Base-by-base conservation (phyloP, 2,797 vertebrate species). In the Coranthus polyacanthus region DNA sequence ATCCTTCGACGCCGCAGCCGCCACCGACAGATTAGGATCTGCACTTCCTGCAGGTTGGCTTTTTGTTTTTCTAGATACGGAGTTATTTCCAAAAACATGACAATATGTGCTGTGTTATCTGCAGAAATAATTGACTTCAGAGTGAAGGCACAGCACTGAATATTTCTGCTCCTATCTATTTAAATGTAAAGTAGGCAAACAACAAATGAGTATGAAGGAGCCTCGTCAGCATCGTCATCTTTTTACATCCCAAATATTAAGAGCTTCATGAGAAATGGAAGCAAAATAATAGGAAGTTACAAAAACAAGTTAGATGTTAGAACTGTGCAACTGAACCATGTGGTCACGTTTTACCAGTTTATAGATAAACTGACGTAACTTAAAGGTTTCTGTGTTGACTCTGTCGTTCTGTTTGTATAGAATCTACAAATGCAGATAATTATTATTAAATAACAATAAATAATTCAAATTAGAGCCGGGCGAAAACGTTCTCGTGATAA, bases 11-110 rank as follows among this genome's bases (percentile, higher is more conserved):
- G 15, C 52, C 32, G 54, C 20, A 42, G 15, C 52, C 32, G 54
- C 20, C 38, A 63, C 17, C 46, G 29, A 26, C 15, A 68, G 75
- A 79, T 82, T 73, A 79, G 2, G 43, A 82, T 79, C 72, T 72
- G 53, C 51, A 6, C 46, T 11, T 68, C 36, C 68, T 51, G 75
- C 72, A 72, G 55, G 42, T 68, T 68, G 61, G 17, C 12, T 15
- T 36, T 38, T 12, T 13, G 24, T 41, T 53, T 64, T 68, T 47
- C 43, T n/a, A 39, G 8, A 24, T 17, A 16, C 6, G 53, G 55
- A 54, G 8, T 12, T 52, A 18, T 66, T 61, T 45, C 26, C 42
- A 61, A 63, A 67, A 60, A 56, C 44, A 60, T 7, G 0, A 57
- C 51, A 59, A 39, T 41, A 21, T 24, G 50, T 18, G 54, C 4